Evolutionary conservation across 2,113 vertebrate genomes (phyloP).

Genomic region (Leiothrix lutea): DNA sequence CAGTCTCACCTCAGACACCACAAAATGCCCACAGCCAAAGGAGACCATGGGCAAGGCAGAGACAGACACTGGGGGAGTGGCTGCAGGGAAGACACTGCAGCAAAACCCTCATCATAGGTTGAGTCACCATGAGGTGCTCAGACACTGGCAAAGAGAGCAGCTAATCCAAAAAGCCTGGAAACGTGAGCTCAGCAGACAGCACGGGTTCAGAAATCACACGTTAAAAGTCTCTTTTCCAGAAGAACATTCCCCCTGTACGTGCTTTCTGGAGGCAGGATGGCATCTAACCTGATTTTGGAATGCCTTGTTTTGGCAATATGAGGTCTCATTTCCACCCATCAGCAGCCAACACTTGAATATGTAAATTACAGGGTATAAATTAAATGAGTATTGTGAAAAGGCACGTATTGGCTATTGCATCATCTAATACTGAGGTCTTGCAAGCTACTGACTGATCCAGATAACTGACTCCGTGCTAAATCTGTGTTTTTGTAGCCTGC

Average conservation of each 20-base stretch:
- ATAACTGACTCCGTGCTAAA: not conserved
- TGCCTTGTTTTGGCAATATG: not conserved
- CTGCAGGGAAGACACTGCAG: not conserved
- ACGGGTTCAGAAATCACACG: not conserved
- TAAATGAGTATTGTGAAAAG: not conserved
- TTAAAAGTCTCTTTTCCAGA: not conserved
- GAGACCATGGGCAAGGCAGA: not conserved
- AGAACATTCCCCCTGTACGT: rapidly evolving
- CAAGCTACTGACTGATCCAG: rapidly evolving
- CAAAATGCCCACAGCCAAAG: not conserved
- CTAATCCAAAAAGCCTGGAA: not conserved
- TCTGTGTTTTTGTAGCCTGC: not conserved
- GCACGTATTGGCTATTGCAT: not conserved
- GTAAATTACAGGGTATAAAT: conserved; percentile 13
- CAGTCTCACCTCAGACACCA: not conserved
- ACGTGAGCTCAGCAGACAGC: not conserved
- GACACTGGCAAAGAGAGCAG: not conserved
- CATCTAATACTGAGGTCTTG: not conserved
- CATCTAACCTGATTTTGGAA: not conserved
- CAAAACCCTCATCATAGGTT: not conserved
- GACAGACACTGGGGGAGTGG: rapidly evolving
- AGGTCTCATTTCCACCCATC: not conserved
- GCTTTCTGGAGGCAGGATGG: not conserved
- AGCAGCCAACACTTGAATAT: not conserved
- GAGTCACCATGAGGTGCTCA: not conserved